Evolutionary conservation across 2,113 vertebrate genomes (phyloP).

Genomic region (Mohoua ochrocephala): DNA sequence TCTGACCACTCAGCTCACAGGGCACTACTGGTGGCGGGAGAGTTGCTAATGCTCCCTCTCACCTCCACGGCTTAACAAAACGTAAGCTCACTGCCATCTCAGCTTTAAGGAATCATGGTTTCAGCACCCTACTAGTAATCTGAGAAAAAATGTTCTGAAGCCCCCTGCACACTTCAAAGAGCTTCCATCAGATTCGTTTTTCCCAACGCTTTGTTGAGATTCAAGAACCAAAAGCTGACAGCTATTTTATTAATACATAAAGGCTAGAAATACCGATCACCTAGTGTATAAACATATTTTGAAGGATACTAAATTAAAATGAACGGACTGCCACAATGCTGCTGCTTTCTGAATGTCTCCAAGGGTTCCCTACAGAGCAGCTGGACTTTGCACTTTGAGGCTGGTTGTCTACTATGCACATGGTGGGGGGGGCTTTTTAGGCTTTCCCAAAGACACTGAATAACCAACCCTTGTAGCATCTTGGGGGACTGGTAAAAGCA

Average conservation of each 20-base stretch:
- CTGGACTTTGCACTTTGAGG: not conserved
- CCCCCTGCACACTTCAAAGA: not conserved
- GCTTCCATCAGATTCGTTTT: not conserved
- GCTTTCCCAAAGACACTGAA: not conserved
- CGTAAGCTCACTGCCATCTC: not conserved
- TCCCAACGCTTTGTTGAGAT: not conserved
- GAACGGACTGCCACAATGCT: not conserved
- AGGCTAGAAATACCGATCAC: not conserved
- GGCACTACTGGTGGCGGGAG: not conserved
- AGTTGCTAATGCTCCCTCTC: not conserved
- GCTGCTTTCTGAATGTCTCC: not conserved
- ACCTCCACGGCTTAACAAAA: not conserved
- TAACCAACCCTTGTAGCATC: not conserved
- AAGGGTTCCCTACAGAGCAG: not conserved
- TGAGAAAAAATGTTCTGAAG: not conserved
- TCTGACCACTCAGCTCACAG: slow-evolving; percentile 7
- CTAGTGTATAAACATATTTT: not conserved
- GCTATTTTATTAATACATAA: not conserved
- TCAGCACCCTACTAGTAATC: not conserved
- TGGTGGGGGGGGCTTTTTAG: fast-evolving
- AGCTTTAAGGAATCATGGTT: not conserved
- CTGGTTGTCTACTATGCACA: not conserved
- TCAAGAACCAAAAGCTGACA: not conserved
- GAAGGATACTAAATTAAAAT: not conserved
- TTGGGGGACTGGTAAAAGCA: not conserved